phyloP scores from a whole-genome alignment of 2,797 vertebrate genomes.

The Chaetophractus vellerosus region DNA sequence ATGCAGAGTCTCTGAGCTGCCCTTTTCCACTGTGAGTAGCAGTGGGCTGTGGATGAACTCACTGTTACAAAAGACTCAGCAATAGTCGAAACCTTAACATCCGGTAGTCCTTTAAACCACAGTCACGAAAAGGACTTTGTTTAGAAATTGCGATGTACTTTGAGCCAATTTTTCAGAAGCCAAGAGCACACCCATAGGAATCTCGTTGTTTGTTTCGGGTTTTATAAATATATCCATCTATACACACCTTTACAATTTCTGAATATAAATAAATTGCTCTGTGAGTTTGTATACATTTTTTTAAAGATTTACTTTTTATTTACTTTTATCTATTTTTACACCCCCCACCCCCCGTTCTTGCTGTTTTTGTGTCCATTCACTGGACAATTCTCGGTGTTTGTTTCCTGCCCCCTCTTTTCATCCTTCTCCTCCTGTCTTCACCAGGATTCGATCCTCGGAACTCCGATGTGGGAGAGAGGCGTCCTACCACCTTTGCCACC shows the following conservation, averaged over 20 bases:
- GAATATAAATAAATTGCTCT: neutral
- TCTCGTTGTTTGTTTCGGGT: neutral
- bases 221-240: neutral
- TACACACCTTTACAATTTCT: neutral
- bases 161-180: neutral
- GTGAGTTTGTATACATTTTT: neutral
- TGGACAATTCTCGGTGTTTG: too few relatives aligned
- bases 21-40: neutral
- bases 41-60: neutral
- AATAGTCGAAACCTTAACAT: neutral
- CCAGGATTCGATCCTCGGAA: too few relatives aligned
- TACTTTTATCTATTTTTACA: too few relatives aligned
- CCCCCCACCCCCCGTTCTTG: too few relatives aligned
- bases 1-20: neutral
- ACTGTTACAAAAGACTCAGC: neutral
- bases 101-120: neutral
- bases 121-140: neutral
- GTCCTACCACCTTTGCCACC: too few relatives aligned
- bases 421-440: too few relatives aligned
- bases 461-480: too few relatives aligned
- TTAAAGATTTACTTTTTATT: too few relatives aligned
- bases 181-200: neutral
- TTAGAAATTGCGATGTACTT: neutral
- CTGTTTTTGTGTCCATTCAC: too few relatives aligned
- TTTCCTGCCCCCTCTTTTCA: too few relatives aligned